phyloP scores from a whole-genome alignment of 2,113 vertebrate species.

The Platycercus adscitus region DNA sequence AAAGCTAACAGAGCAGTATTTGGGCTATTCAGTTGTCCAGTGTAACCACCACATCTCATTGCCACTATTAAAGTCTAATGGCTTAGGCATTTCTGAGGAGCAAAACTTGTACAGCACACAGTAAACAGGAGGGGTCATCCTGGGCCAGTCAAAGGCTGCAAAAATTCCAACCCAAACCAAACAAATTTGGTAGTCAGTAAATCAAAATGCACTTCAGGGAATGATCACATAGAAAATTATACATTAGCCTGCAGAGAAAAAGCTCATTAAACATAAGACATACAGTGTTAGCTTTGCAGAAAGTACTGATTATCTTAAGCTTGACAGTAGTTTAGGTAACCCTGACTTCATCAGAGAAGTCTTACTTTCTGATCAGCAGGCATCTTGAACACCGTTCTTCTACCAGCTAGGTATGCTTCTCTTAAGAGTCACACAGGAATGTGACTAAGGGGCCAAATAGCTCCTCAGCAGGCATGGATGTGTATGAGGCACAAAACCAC shows the following conservation, averaged over 20 bases:
- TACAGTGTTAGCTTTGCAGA: background rate
- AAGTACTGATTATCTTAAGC: background rate
- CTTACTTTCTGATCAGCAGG: background rate
- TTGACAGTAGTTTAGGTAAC: background rate
- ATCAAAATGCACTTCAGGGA: slow-evolving; percentile 49
- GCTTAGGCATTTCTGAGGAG: background rate
- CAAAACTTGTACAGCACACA: background rate
- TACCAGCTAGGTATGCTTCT: background rate
- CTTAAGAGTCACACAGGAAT: background rate
- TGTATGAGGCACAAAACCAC: background rate
- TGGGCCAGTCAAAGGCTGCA: background rate
- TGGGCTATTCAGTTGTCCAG: background rate
- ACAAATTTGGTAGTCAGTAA: background rate
- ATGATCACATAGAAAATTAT: background rate
- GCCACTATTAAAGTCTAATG: background rate
- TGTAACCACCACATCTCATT: background rate
- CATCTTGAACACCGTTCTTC: background rate
- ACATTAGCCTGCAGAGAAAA: background rate
- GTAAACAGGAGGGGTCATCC: background rate
- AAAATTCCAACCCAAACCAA: background rate
- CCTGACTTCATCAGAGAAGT: background rate
- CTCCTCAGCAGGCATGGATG: background rate
- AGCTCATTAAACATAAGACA: background rate
- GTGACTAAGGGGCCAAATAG: background rate
- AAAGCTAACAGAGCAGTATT: background rate